A percentile compares a stretch with the other conserved stretches of the same genome.
phyloP scores from a whole-genome alignment of 2,888 invertebrate genomes.

The Scelioninae gen. 1 region DNA sequence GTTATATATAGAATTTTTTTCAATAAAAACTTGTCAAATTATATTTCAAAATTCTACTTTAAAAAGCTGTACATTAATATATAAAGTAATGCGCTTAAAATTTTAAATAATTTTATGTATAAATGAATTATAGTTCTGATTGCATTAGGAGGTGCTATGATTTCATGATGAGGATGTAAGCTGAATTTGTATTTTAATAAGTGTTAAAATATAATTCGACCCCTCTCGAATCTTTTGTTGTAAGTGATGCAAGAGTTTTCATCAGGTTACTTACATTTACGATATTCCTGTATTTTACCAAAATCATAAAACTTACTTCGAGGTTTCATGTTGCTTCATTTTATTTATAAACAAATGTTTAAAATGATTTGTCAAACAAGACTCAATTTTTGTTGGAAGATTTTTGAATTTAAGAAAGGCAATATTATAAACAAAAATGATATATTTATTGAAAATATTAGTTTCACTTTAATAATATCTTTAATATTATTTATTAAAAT shows the following conservation, averaged over 20 bases:
- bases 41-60: too few species aligned
- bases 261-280: conserved; percentile 53
- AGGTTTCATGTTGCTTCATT: conserved; percentile 41
- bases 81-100: too few species aligned
- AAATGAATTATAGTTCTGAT: background rate
- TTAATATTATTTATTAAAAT: too few species aligned
- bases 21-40: too few species aligned
- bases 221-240: conserved; percentile 54
- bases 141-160: background rate
- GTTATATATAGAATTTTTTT: too few species aligned
- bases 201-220: conserved; percentile 1
- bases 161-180: background rate
- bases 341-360: background rate
- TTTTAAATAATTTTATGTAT: too few species aligned
- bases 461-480: too few species aligned
- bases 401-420: too few species aligned
- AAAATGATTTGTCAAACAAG: background rate
- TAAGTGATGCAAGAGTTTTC: conserved; percentile 32
- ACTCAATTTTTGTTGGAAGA: background rate
- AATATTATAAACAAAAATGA: too few species aligned
- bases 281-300: conserved; percentile 46
- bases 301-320: conserved; percentile 28
- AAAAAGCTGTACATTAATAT: too few species aligned
- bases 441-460: too few species aligned
- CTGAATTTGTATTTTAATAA: conserved; percentile 1